Evolutionary conservation across 2,113 vertebrate genomes (phyloP).

Genomic region (Salvator merianae): DNA sequence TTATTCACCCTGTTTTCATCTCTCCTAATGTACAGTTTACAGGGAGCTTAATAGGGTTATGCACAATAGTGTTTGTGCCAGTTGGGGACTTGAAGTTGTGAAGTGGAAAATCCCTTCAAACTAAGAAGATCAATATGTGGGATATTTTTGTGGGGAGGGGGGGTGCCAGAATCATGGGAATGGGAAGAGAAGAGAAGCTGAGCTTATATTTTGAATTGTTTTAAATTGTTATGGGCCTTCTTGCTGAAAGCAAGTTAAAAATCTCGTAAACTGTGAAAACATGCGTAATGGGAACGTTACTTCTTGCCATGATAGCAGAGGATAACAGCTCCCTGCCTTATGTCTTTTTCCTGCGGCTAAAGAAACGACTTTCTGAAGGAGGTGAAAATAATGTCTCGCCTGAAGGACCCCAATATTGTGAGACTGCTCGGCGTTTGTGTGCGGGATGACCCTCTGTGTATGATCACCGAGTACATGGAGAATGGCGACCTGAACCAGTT

Average conservation of each 20-base stretch:
- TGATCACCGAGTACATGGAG: constrained; percentile 96
- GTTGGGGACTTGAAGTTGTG: no score
- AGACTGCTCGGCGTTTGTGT: constrained; percentile 90
- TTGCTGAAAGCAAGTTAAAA: not conserved
- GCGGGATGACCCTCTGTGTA: constrained; percentile 88
- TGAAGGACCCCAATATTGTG: constrained; percentile 93
- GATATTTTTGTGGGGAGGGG: no score
- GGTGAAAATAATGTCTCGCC: constrained; percentile 90
- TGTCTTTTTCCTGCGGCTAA: not conserved
- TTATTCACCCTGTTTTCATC: no score
- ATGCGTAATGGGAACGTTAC: not conserved
- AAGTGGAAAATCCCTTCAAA: no score
- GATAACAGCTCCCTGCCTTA: not conserved
- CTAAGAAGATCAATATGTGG: no score
- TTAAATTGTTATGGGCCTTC: not conserved
- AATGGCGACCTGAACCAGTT: constrained; percentile 93
- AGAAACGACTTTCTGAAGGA: constrained; percentile 93
- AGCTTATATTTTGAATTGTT: not conserved
- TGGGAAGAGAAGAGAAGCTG: no score
- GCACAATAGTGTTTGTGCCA: no score
- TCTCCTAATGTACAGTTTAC: no score
- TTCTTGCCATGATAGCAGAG: not conserved
- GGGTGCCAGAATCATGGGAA: no score
- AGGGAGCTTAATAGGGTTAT: no score
- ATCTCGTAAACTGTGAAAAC: not conserved